Percentiles rank a stretch among this genome's conserved stretches.
phyloP scores from a whole-genome alignment of 1,140 invertebrate species.

The Araneus ventricosus region DNA sequence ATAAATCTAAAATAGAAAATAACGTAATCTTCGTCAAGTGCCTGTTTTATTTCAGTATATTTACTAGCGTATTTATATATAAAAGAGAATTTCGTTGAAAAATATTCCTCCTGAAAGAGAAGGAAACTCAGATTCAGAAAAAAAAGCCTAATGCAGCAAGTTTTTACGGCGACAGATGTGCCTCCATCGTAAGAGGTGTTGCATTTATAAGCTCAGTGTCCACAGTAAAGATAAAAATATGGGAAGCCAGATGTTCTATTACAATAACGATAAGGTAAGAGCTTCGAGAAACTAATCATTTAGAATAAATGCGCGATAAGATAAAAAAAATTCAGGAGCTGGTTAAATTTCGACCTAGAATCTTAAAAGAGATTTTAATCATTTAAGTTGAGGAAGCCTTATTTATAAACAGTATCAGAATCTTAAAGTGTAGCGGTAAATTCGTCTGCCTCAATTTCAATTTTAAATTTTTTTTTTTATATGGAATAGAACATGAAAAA shows the following conservation, averaged over 20 bases:
- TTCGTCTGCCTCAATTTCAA: too few species aligned
- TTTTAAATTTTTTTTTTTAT: too few species aligned
- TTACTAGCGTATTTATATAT: too few species aligned
- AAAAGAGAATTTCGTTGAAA: neutral
- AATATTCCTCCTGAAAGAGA: neutral
- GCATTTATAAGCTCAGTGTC: neutral
- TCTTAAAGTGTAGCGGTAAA: too few species aligned
- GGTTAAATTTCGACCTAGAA: neutral
- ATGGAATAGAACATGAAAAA: too few species aligned
- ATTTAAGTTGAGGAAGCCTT: neutral
- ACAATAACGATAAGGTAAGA: neutral
- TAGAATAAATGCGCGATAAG: neutral
- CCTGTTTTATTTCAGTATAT: too few species aligned
- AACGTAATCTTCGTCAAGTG: too few species aligned
- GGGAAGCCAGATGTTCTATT: conserved; percentile 13
- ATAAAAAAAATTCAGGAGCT: neutral
- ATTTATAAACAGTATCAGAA: too few species aligned
- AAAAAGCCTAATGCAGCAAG: neutral
- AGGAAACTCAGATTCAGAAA: neutral
- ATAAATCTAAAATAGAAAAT: too few species aligned
- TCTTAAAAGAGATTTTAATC: neutral
- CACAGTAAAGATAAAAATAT: conserved; percentile 8
- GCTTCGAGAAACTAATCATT: neutral
- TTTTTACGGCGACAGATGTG: neutral
- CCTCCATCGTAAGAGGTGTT: neutral